These are phyloP conservation scores for Drosophila setosimentum DNA, from an alignment of 2,888 invertebrate species.

Conservation along the genomic window DNA sequence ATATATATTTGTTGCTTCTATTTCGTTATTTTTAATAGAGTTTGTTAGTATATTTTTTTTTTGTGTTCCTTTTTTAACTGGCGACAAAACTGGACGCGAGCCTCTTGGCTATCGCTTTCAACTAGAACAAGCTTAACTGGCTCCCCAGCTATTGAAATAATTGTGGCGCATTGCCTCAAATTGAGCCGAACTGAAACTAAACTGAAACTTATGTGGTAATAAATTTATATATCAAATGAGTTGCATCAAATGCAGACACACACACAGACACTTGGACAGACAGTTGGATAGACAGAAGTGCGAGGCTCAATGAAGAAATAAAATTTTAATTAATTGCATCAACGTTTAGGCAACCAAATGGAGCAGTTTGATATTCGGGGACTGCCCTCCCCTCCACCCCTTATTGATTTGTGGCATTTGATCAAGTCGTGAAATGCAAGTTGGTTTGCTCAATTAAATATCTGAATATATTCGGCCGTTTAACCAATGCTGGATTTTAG, in stretches of 20 bases:
- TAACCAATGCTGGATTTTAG: not conserved
- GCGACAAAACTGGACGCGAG: slow-evolving; percentile 62
- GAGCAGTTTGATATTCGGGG: slow-evolving; percentile 51
- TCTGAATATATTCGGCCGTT: slow-evolving; percentile 52
- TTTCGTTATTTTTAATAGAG: slow-evolving; percentile 65
- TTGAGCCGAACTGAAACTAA: slow-evolving; percentile 29
- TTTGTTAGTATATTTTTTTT: slow-evolving; percentile 23
- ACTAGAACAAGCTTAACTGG: slow-evolving; percentile 79
- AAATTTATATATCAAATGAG: slow-evolving; percentile 77
- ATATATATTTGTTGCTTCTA: slow-evolving; percentile 59
- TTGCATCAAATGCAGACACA: slow-evolving; percentile 40
- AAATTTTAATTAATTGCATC: slow-evolving; percentile 79
- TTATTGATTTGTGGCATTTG: slow-evolving; percentile 4
- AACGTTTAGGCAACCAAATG: slow-evolving; percentile 77
- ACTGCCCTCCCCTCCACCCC: too few species aligned
- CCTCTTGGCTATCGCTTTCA: slow-evolving; percentile 74
- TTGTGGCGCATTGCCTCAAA: slow-evolving; percentile 69
- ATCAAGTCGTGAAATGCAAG: slow-evolving; percentile 60
- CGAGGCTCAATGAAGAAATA: slow-evolving; percentile 73
- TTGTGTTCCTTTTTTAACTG: slow-evolving; percentile 37
- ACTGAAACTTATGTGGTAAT: slow-evolving; percentile 71
- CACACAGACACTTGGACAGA: not conserved
- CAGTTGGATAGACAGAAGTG: slow-evolving; percentile 11
- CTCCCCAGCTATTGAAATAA: slow-evolving; percentile 66
- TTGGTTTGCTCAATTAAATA: slow-evolving; percentile 65